Percentiles rank a stretch among this genome's conserved stretches.
These are phyloP conservation scores for Odocoileus hemionus DNA, from an alignment of 2,113 vertebrate species.

Conservation along the genomic window DNA sequence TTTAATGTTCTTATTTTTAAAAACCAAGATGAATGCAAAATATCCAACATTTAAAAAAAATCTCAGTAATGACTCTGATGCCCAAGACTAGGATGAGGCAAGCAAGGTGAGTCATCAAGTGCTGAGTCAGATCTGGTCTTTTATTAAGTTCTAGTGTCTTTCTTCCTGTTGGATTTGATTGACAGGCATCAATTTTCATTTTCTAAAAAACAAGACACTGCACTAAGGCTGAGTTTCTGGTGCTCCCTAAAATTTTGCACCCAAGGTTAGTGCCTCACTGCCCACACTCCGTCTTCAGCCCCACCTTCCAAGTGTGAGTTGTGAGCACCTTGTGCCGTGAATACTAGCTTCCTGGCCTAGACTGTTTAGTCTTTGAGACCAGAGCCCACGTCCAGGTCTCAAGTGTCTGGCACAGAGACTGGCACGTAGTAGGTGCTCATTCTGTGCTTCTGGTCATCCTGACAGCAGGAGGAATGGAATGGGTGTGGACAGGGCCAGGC, in stretches of 20 bases:
- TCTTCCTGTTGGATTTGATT: background rate
- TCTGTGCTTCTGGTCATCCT: accelerated
- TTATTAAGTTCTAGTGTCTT: background rate
- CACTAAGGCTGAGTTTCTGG: background rate
- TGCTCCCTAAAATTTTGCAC: background rate
- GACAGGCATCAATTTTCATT: background rate
- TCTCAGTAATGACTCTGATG: background rate
- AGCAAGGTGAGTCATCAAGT: background rate
- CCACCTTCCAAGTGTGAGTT: background rate
- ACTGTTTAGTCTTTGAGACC: background rate
- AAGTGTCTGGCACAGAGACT: background rate
- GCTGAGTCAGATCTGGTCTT: background rate
- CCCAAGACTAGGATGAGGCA: background rate
- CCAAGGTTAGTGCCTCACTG: background rate
- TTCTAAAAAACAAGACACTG: background rate
- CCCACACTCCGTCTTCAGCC: background rate
- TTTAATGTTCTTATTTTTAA: background rate
- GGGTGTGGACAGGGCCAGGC: background rate
- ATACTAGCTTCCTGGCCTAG: background rate
- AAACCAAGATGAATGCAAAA: background rate
- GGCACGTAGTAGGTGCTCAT: background rate
- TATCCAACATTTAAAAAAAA: background rate
- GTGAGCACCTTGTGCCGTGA: background rate
- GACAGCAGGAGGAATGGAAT: background rate
- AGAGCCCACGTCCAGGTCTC: background rate